Percentiles rank a stretch among this genome's conserved stretches.
Conservation (phyloP, 1,140 invertebrate genomes). For the Drosophila elegans region DNA sequence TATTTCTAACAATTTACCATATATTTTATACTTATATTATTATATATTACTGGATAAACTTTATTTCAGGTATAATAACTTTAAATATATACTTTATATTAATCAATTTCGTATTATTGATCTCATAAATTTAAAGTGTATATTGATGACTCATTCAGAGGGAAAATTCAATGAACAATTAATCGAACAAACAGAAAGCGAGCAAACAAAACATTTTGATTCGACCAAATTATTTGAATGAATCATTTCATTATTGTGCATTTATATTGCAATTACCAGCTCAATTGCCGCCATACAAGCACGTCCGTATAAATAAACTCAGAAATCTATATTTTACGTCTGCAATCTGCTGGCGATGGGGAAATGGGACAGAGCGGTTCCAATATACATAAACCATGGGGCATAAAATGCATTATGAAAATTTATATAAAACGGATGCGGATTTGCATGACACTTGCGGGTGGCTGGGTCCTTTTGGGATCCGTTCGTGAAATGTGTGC, state of each 20-base stretch:
- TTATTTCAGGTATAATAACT: too few species aligned
- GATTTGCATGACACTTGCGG: constrained; percentile 59
- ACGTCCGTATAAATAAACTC: constrained; percentile 8
- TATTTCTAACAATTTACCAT: too few species aligned
- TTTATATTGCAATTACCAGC: constrained; percentile 54
- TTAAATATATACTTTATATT: background rate
- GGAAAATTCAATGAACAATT: constrained; percentile 53
- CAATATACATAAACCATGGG: constrained; percentile 60
- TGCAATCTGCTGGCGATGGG: constrained; percentile 22
- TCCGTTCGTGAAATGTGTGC: constrained; percentile 43
- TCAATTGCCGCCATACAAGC: constrained; percentile 26
- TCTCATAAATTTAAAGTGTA: constrained; percentile 27
- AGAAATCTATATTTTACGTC: constrained; percentile 40
- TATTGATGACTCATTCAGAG: constrained; percentile 23
- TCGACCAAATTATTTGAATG: constrained; percentile 45
- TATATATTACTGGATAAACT: too few species aligned
- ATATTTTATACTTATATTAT: too few species aligned
- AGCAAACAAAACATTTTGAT: constrained; percentile 46
- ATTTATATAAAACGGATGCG: constrained; percentile 59
- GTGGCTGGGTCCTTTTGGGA: constrained; percentile 10
- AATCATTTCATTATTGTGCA: constrained; percentile 53
- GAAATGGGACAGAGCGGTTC: background rate
- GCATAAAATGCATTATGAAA: constrained; percentile 69
- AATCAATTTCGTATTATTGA: background rate
- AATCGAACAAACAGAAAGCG: constrained; percentile 34